phyloP scores from a whole-genome alignment of 2,888 invertebrate genomes.

The Parnassius smintheus region DNA sequence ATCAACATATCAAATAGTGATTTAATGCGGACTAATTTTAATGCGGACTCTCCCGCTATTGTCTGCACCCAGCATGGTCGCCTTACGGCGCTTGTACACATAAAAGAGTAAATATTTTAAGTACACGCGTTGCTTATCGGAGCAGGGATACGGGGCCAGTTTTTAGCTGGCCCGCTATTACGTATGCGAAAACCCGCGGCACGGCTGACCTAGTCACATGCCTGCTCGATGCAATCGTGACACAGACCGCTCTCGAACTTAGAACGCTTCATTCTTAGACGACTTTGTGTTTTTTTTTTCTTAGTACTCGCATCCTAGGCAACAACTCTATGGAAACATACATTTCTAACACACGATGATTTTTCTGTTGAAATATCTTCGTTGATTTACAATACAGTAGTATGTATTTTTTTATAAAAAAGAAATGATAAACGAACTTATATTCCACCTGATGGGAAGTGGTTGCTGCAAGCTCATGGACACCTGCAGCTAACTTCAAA shows the following conservation, averaged over 20 bases:
- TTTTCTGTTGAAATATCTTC: no score
- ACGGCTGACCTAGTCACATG: slow-evolving; percentile 21
- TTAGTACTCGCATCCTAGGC: neutral
- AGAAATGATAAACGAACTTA: no score
- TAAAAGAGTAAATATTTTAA: slow-evolving; percentile 25
- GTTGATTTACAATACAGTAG: no score
- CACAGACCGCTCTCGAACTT: neutral
- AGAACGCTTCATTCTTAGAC: neutral
- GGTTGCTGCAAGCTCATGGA: no score
- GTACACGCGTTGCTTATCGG: slow-evolving; percentile 22
- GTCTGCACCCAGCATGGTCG: neutral
- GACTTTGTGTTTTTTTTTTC: neutral
- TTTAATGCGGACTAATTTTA: neutral
- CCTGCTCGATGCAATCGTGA: slow-evolving; percentile 15
- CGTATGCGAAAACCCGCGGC: slow-evolving; percentile 20
- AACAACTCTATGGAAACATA: no score
- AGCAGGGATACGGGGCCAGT: slow-evolving; percentile 10
- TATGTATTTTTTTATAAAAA: no score
- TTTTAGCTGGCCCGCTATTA: slow-evolving; percentile 9
- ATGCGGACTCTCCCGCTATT: neutral
- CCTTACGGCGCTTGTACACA: slow-evolving; percentile 12
- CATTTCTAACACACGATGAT: no score
- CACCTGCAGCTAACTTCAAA: no score
- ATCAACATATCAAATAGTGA: no score
- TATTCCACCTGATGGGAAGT: no score